Conservation (phyloP, 2,888 invertebrate genomes). For the Drosophila helvetica region DNA sequence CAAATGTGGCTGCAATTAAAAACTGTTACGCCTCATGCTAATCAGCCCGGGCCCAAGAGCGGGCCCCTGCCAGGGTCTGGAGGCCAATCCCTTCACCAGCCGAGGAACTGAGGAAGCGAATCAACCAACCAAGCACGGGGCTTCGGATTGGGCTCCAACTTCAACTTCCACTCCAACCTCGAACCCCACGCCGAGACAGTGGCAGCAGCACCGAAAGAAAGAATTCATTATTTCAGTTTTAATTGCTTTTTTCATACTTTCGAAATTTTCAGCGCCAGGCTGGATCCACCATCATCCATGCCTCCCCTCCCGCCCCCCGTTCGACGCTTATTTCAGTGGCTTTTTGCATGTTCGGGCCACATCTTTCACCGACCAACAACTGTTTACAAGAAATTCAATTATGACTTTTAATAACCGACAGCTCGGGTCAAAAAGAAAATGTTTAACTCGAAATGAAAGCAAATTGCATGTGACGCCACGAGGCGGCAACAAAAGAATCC, state of each 20-base stretch:
- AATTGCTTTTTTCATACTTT: conserved; percentile 83
- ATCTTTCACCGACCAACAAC: conserved; percentile 72
- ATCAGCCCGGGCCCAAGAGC: conserved; percentile 67
- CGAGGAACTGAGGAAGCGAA: conserved; percentile 33
- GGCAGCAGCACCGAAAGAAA: conserved; percentile 59
- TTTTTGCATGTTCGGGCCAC: conserved; percentile 77
- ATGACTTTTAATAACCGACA: conserved; percentile 78
- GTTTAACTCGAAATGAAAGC: conserved; percentile 28
- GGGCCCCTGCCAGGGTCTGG: conserved; percentile 8
- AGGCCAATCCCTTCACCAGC: conserved; percentile 63
- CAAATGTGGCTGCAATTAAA: conserved; percentile 82
- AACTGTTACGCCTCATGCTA: conserved; percentile 80
- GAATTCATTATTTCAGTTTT: conserved; percentile 82
- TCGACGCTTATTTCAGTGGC: background rate
- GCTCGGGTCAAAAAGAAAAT: conserved; percentile 54
- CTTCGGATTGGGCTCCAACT: conserved; percentile 17
- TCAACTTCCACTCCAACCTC: conserved; percentile 46
- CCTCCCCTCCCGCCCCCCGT: background rate
- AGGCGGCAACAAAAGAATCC: conserved; percentile 16
- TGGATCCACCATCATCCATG: conserved; percentile 29
- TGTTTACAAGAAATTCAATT: conserved; percentile 81
- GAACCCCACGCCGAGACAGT: conserved; percentile 9
- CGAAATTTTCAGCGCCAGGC: conserved; percentile 66
- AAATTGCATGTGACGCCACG: conserved; percentile 44
- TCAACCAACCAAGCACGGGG: conserved; percentile 49